A percentile compares a stretch with the other conserved stretches of the same genome.
phyloP scores from a whole-genome alignment of 2,888 invertebrate genomes.

The Thymelicus acteon region DNA sequence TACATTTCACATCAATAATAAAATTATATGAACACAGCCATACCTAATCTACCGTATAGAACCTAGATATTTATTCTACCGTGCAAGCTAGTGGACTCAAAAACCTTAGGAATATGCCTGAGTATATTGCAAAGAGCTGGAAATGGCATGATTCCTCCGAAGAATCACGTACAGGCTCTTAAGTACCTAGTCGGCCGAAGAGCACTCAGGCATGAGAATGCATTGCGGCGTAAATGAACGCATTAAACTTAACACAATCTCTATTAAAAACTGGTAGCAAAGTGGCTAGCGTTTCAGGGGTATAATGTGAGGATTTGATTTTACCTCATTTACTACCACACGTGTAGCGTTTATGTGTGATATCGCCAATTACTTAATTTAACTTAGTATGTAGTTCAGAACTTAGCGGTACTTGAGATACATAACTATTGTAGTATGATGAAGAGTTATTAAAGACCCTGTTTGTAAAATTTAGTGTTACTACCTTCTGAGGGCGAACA shows the following conservation, averaged over 20 bases:
- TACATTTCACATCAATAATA: no score
- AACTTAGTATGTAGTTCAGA: no score
- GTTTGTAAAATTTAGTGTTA: no score
- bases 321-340: neutral
- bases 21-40: no score
- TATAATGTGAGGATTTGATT: neutral
- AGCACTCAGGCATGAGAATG: slow-evolving; percentile 12
- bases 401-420: no score
- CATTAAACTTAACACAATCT: slow-evolving; percentile 10
- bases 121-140: slow-evolving; percentile 4
- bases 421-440: no score
- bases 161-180: slow-evolving; percentile 21
- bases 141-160: slow-evolving; percentile 7
- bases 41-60: neutral
- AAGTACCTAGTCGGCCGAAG: slow-evolving; percentile 21
- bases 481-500: no score
- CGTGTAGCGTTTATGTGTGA: no score
- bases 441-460: no score
- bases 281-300: neutral
- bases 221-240: slow-evolving; percentile 17
- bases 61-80: slow-evolving; percentile 5
- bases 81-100: neutral
- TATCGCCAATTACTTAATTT: no score
- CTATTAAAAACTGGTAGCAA: slow-evolving; percentile 4
- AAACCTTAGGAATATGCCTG: neutral